These are phyloP conservation scores for Boleophthalmus pectinirostris DNA, from an alignment of 2,113 vertebrate genomes.

Conservation along the genomic window DNA sequence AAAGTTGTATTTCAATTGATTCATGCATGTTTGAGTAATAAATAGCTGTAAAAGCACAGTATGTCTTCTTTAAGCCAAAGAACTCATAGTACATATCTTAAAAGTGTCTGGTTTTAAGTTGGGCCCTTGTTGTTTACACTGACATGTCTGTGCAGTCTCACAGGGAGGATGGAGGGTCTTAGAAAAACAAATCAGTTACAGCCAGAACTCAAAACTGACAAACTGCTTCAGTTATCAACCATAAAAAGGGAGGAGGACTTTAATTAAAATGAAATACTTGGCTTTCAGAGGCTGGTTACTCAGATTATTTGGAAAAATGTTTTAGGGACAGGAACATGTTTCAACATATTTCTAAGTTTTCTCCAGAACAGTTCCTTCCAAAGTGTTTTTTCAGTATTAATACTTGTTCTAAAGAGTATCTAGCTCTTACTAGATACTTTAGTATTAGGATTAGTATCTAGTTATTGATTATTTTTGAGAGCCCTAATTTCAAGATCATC, in stretches of 20 bases:
- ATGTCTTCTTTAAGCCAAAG: neutral
- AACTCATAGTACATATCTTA: neutral
- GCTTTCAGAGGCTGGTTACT: neutral
- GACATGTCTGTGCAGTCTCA: neutral
- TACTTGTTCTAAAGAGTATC: no score
- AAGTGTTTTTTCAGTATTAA: no score
- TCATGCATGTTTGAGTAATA: neutral
- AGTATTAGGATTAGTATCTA: no score
- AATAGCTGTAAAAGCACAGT: no score
- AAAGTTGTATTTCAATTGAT: no score
- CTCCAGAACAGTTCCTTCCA: neutral
- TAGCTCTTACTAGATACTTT: no score
- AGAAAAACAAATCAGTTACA: neutral
- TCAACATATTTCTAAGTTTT: neutral
- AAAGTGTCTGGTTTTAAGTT: neutral
- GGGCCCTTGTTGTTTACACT: slow-evolving; percentile 4
- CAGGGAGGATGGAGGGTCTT: slow-evolving; percentile 9
- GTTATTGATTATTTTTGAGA: neutral
- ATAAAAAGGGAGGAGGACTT: neutral
- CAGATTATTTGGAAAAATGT: neutral
- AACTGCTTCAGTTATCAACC: neutral
- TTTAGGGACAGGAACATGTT: neutral
- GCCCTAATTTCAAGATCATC: no score
- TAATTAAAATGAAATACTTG: slow-evolving; percentile 6
- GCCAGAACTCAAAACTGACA: slow-evolving; percentile 1